Evolutionary conservation across 37 sponge, comb jelly and placozoan genomes (phyloP).

Genomic region (Cladorhizidae sp.): DNA sequence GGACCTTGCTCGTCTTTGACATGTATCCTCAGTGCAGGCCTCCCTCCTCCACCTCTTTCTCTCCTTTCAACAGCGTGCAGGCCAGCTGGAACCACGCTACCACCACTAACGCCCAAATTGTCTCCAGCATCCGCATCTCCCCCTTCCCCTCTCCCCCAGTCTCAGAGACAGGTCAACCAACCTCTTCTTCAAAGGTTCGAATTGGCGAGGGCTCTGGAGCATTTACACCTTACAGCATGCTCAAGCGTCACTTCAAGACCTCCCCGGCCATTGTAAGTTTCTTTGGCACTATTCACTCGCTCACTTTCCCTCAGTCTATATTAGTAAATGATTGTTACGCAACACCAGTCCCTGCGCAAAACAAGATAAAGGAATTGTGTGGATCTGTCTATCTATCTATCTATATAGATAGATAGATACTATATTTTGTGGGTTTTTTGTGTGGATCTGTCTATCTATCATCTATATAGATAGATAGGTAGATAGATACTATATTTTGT

Average conservation of each 20-base stretch:
- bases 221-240: slow-evolving; percentile 29
- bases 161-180: neutral
- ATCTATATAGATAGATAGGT: too few relatives aligned
- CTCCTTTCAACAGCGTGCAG: neutral
- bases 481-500: too few relatives aligned
- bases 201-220: slow-evolving; percentile 16
- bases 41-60: neutral
- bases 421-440: too few relatives aligned
- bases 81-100: neutral
- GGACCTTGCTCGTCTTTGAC: slow-evolving; percentile 41
- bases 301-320: too few relatives aligned
- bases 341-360: too few relatives aligned
- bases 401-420: too few relatives aligned
- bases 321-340: too few relatives aligned
- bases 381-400: too few relatives aligned
- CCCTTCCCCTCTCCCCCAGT: slow-evolving; percentile 39
- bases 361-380: too few relatives aligned
- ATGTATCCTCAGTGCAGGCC: neutral
- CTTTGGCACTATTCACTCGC: too few relatives aligned
- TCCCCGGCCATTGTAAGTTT: slow-evolving; percentile 2
- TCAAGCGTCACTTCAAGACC: neutral
- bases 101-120: slow-evolving; percentile 2
- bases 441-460: too few relatives aligned
- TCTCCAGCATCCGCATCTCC: slow-evolving; percentile 27
- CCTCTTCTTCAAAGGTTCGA: neutral